These are phyloP conservation scores for Drosophila albomicans DNA, from an alignment of 1,140 invertebrate species.

Conservation along the genomic window DNA sequence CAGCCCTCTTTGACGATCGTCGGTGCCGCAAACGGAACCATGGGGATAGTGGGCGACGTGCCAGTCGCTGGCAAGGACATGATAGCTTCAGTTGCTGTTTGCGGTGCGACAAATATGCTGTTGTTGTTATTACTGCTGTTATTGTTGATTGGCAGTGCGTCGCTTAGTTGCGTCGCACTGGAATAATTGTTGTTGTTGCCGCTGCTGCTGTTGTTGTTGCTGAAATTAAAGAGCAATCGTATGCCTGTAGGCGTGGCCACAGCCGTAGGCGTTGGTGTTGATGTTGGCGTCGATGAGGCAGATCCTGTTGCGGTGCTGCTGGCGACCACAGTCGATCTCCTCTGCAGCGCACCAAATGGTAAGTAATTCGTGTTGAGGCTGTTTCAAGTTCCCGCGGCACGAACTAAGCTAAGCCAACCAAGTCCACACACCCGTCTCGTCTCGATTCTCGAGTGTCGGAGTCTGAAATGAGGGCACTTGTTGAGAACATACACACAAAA, in stretches of 20 bases:
- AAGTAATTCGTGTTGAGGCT: constrained; percentile 83
- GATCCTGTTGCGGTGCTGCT: constrained; percentile 55
- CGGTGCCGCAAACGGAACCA: constrained; percentile 28
- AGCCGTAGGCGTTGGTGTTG: neutral
- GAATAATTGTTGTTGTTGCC: constrained; percentile 19
- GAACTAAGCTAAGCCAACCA: constrained; percentile 19
- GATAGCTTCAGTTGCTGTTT: constrained; percentile 37
- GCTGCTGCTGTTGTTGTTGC: constrained; percentile 25
- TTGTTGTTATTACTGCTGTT: neutral
- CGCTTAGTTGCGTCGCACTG: constrained; percentile 3
- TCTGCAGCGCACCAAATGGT: constrained; percentile 65
- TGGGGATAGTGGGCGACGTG: constrained; percentile 42
- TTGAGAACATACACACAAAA: constrained; percentile 12
- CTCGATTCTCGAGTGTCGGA: neutral
- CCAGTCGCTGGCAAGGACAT: constrained; percentile 40
- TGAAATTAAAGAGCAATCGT: constrained; percentile 36
- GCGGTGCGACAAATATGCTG: neutral
- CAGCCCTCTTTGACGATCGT: constrained; percentile 92
- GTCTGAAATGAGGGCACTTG: constrained; percentile 40
- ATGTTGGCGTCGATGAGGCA: constrained; percentile 47
- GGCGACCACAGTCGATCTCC: constrained; percentile 80
- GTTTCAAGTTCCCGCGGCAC: constrained; percentile 54
- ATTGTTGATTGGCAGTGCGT: constrained; percentile 10
- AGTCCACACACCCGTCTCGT: constrained; percentile 14
- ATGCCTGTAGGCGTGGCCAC: constrained; percentile 23